Conservation (phyloP, 2,113 vertebrate species). For the Corythoichthys haematopterus region DNA sequence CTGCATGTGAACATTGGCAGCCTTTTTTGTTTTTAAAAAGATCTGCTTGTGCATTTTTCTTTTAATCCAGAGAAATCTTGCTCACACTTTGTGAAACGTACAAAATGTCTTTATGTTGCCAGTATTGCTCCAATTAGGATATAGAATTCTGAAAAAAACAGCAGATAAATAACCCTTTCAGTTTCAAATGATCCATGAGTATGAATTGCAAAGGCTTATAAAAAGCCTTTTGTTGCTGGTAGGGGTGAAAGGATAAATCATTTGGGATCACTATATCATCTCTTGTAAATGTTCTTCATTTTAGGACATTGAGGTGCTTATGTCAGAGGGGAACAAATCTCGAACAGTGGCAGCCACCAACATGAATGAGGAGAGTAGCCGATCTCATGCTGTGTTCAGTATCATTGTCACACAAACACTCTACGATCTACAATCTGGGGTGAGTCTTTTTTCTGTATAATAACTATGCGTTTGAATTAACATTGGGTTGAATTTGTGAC, state of each 20-base stretch:
- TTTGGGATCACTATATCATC: too few species aligned
- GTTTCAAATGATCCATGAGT: background rate
- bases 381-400: slow-evolving; percentile 67
- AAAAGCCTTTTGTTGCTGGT: background rate
- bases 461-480: background rate
- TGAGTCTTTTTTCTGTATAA: slow-evolving; percentile 25
- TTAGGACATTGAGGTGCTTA: slow-evolving; percentile 76
- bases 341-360: slow-evolving; percentile 92
- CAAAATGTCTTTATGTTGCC: background rate
- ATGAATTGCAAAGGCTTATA: background rate
- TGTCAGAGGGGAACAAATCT: slow-evolving; percentile 92
- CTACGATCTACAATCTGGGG: slow-evolving; percentile 64
- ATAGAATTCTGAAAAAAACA: background rate
- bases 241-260: background rate
- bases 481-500: background rate
- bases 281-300: slow-evolving; percentile 22
- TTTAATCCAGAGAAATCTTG: background rate
- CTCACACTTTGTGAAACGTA: background rate
- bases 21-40: slow-evolving; percentile 10
- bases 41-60: slow-evolving; percentile 4
- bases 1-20: slow-evolving; percentile 19
- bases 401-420: slow-evolving; percentile 70
- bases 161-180: background rate
- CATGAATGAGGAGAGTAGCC: slow-evolving; percentile 85
- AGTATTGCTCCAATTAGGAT: background rate